Percentiles rank a stretch among this genome's conserved stretches.
These are phyloP conservation scores for Pedionomus torquatus DNA, from an alignment of 2,113 vertebrate genomes.

Conservation along the genomic window DNA sequence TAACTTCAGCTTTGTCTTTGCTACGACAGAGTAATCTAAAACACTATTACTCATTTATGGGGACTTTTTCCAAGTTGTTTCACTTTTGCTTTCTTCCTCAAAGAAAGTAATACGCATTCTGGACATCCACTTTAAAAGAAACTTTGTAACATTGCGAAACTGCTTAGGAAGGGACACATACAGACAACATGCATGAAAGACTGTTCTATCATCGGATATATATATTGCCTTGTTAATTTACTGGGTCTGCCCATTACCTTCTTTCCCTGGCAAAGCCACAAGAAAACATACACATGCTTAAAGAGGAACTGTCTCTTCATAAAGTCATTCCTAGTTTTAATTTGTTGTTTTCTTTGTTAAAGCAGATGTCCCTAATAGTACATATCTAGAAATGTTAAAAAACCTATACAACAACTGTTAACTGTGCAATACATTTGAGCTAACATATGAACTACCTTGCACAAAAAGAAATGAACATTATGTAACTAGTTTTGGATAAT, in stretches of 20 bases:
- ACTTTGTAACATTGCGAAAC: background rate
- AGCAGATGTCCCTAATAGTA: background rate
- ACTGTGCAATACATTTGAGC: background rate
- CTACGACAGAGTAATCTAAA: background rate
- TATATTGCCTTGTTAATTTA: background rate
- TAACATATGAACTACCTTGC: background rate
- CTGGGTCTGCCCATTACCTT: background rate
- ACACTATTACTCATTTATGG: background rate
- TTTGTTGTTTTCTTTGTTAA: background rate
- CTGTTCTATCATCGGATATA: background rate
- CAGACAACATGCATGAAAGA: background rate
- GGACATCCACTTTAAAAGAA: background rate
- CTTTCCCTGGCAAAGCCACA: background rate
- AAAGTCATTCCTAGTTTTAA: background rate
- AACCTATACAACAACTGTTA: background rate
- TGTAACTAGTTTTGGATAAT: background rate
- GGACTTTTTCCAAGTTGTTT: background rate
- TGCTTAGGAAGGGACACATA: background rate
- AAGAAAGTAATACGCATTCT: background rate
- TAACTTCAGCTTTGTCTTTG: background rate
- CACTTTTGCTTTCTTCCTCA: constrained; percentile 11
- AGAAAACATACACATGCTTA: background rate
- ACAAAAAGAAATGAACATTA: background rate
- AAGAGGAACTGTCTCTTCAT: background rate
- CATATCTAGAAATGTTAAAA: background rate